Evolutionary conservation across 2,113 vertebrate genomes (phyloP), one percentile per base, ranked within the genome.

Genomic region (Pleuronectes platessa): DNA sequence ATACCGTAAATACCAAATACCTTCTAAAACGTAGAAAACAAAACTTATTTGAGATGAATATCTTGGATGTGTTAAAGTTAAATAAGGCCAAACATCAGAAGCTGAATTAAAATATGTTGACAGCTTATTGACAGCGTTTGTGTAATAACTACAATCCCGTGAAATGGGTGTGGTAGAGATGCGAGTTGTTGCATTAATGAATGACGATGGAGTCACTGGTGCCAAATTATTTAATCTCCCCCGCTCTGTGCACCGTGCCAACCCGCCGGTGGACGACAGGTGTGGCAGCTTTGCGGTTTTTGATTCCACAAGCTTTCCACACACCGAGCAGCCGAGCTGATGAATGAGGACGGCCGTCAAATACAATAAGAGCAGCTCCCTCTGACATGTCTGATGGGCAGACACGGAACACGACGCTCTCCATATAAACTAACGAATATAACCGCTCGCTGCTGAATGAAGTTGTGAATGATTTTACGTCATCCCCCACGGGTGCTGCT

Each of bases 341-440:
- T 67, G 67, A 75, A 84, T 68, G 63, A 62, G 42, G 71, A 60
- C 27, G 47, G 64, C 55, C n/a, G 11, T 63, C 63, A 5, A 55
- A 42, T 26, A 72, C 21, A 74, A 11, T 72, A 12, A 20, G 51
- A 53, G 68, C 51, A 65, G 27, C 21, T 31, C 45, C 75, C 58
- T 61, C 31, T 76, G 67, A 54, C 59, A 66, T 59, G 37, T 55
- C 58, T 60, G 23, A 55, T 31, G 31, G 61, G 61, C 61, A 68
- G 49, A 67, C 45, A 60, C 3, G n/a, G 42, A 67, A 71, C 79
- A 66, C 63, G 66, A 62, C 18, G 17, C 53, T 62, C 51, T 61
- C 54, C 24, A 67, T 53, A 67, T 63, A 60, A 73, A 82, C 68
- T 76, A 79, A 78, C 59, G 58, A 59, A 60, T 70, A 70, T 42